Evolutionary conservation across 2,888 invertebrate genomes (phyloP).

Genomic region (Elysia crispata): DNA sequence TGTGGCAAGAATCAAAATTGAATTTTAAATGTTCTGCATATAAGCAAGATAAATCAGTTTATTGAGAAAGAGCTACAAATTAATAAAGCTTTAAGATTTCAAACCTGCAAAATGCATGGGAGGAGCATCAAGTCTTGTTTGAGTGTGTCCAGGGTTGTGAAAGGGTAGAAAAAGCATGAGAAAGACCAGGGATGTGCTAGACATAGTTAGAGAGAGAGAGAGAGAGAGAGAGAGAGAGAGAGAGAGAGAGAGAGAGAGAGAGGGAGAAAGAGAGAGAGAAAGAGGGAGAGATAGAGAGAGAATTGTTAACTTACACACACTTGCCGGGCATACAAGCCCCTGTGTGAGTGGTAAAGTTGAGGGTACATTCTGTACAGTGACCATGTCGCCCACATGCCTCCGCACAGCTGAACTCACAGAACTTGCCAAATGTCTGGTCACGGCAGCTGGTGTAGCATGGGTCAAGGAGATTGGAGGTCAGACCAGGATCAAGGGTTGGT

Average conservation of each 20-base stretch:
- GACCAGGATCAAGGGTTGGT: neutral
- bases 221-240: slow-evolving; percentile 7
- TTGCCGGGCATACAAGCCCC: slow-evolving; percentile 19
- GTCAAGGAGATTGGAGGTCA: neutral
- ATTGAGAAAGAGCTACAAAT: too few relatives aligned
- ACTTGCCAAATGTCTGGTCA: slow-evolving; percentile 35
- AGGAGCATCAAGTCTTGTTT: neutral
- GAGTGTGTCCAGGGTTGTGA: neutral
- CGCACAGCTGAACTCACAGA: slow-evolving; percentile 32
- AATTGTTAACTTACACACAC: slow-evolving; percentile 38
- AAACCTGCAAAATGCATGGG: neutral
- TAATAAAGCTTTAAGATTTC: neutral
- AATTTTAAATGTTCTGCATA: too few relatives aligned
- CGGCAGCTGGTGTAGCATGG: slow-evolving; percentile 29
- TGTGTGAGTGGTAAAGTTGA: slow-evolving; percentile 24
- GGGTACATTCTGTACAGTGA: slow-evolving; percentile 22
- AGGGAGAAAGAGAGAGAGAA: slow-evolving; percentile 5
- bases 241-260: slow-evolving; percentile 5
- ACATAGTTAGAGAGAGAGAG: neutral
- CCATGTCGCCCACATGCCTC: slow-evolving; percentile 24
- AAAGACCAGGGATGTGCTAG: neutral
- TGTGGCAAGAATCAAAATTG: too few relatives aligned
- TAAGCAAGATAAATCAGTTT: too few relatives aligned
- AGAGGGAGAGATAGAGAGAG: neutral
- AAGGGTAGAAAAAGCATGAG: neutral